Evolutionary conservation across 2,888 invertebrate species (phyloP).

Genomic region (Leptopilina drosophilae): DNA sequence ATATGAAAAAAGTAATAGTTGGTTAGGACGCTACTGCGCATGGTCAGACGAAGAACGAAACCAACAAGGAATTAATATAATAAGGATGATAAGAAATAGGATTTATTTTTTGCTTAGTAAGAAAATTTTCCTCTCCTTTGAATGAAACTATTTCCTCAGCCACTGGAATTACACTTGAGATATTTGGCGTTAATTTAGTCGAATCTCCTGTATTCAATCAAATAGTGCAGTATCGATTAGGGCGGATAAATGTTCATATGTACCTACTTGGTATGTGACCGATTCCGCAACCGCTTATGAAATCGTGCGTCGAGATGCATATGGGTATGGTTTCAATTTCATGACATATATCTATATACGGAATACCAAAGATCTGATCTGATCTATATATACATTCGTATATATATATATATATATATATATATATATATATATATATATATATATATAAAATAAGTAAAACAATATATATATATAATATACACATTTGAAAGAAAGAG

Average conservation of each 20-base stretch:
- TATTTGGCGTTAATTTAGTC: constrained; percentile 3
- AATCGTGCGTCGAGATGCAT: constrained; percentile 22
- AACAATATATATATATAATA: too few relatives aligned
- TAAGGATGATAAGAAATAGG: too few relatives aligned
- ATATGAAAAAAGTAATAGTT: too few relatives aligned
- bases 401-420: background rate
- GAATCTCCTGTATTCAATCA: constrained; percentile 10
- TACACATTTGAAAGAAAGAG: background rate
- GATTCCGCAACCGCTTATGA: constrained; percentile 28
- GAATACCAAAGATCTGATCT: background rate
- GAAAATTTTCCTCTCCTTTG: too few relatives aligned
- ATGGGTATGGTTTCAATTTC: constrained; percentile 18
- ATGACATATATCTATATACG: too few relatives aligned
- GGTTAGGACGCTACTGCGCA: too few relatives aligned
- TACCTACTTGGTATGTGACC: constrained; percentile 24
- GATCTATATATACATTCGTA: background rate
- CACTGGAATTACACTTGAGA: background rate
- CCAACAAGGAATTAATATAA: too few relatives aligned
- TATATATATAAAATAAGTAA: too few relatives aligned
- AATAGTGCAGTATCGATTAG: background rate
- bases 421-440: too few relatives aligned
- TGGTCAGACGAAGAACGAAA: too few relatives aligned
- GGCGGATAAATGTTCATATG: constrained; percentile 10
- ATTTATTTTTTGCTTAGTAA: too few relatives aligned
- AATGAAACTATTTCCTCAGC: too few relatives aligned